Base-by-base conservation (phyloP, 1,140 invertebrate species). In the Rhopalosiphum padi region DNA sequence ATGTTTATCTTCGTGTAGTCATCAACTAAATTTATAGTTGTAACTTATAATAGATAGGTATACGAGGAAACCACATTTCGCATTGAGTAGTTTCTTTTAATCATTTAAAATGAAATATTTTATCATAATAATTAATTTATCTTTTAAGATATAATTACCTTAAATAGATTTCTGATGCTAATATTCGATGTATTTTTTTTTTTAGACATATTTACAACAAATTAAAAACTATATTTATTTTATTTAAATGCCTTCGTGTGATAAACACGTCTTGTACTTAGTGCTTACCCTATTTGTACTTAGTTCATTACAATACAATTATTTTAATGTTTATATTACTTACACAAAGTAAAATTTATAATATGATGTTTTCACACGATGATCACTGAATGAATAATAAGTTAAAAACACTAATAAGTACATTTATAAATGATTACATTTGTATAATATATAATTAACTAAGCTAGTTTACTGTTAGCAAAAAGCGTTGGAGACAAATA, bases 211-310 rank as follows among this genome's bases (percentile, higher is more conserved):
- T 68, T 77, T n/a, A 18, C n/a, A 6, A 77, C n/a, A 77, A 77
- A 77, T 77, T 77, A 77, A 77, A 77, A 77, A 77, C 15, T 77
- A 77, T n/a, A 77, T 68, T n/a, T n/a, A 77, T 68, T n/a, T 77
- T n/a, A 77, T 77, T 77, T 11, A 77, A 77, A 18, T 77, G 5
- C 30, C 30, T n/a, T n/a, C 15, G 11, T n/a, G n/a, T 68, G 30
- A 68, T 18, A 68, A 68, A 77, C 30, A 77, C 60, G 15, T 18
- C 60, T n/a, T 68, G n/a, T 77, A 30, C 4, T 35, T n/a, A 77
- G 15, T 35, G n/a, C 15, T 77, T 18, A 77, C 5, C 15, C 30
- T 77, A 77, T 77, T 77, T 77, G 15, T 51, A 18, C 48, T 15
- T n/a, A n/a, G 1, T 77, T 77, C 18, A 77, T 77, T 77, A n/a